Conservation (phyloP, 2,797 vertebrate genomes). For the Danio choprae region DNA sequence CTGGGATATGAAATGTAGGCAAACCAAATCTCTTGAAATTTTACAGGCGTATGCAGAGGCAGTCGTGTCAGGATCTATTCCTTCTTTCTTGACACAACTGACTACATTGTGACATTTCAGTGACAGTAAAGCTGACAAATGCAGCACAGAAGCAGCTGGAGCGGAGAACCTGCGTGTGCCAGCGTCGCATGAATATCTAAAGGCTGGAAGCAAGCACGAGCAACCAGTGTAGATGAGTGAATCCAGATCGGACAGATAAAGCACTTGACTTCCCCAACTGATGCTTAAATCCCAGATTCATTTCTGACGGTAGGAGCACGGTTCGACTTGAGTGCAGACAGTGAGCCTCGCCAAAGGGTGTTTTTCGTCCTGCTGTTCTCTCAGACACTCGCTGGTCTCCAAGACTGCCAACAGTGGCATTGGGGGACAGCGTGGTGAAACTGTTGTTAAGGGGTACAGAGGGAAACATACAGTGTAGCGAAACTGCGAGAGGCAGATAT, state of each 20-base stretch:
- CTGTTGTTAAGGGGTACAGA: slow-evolving; percentile 27
- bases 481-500: slow-evolving; percentile 54
- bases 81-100: slow-evolving; percentile 46
- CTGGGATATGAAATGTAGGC: slow-evolving; percentile 40
- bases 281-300: slow-evolving; percentile 29
- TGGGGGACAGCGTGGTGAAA: slow-evolving; percentile 32
- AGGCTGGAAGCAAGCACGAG: not conserved
- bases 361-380: slow-evolving; percentile 47
- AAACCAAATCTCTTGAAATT: slow-evolving; percentile 43
- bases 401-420: slow-evolving; percentile 37
- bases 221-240: slow-evolving; percentile 21
- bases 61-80: slow-evolving; percentile 34
- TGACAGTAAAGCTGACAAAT: slow-evolving; percentile 51
- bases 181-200: slow-evolving; percentile 49
- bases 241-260: slow-evolving; percentile 29
- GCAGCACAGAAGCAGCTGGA: slow-evolving; percentile 49
- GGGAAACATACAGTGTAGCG: slow-evolving; percentile 45
- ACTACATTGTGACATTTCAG: slow-evolving; percentile 51
- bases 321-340: slow-evolving; percentile 44
- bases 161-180: slow-evolving; percentile 40
- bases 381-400: slow-evolving; percentile 16
- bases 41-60: slow-evolving; percentile 33
- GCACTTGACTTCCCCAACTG: slow-evolving; percentile 35
- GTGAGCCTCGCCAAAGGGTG: slow-evolving; percentile 53
- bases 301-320: slow-evolving; percentile 16